A percentile compares a stretch with the other conserved stretches of the same genome.
Evolutionary conservation across 2,113 vertebrate species (phyloP).

Genomic region (Centrocercus urophasianus): DNA sequence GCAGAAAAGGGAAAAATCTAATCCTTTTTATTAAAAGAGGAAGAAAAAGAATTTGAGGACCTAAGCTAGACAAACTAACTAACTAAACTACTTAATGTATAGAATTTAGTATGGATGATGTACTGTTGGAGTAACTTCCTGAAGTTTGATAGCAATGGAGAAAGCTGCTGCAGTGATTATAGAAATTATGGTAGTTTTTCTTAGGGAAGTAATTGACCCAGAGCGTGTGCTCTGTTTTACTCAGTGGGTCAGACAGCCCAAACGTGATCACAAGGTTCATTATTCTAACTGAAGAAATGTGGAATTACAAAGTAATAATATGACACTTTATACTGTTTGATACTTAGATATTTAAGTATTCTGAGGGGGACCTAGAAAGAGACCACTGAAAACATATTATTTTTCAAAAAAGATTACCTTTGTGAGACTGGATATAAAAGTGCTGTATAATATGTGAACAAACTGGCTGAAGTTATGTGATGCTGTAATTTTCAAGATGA

Average conservation of each 20-base stretch:
- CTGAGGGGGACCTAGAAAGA: not conserved
- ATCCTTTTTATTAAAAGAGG: not conserved
- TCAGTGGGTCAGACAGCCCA: not conserved
- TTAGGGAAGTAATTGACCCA: not conserved
- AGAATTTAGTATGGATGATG: not conserved
- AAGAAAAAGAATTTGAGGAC: not conserved
- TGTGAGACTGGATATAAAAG: not conserved
- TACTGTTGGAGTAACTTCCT: not conserved
- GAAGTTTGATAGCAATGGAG: not conserved
- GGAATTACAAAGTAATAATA: not conserved
- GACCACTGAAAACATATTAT: not conserved
- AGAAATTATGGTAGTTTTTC: too few relatives aligned
- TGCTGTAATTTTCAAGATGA: not conserved
- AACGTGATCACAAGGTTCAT: not conserved
- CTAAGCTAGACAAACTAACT: too few relatives aligned
- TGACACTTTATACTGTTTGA: not conserved
- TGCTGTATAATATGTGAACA: not conserved
- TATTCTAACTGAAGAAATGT: not conserved
- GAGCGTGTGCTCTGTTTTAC: not conserved
- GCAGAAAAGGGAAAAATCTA: not conserved
- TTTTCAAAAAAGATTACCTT: not conserved
- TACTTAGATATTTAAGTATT: accelerated
- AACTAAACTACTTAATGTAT: too few relatives aligned
- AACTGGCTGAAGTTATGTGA: not conserved
- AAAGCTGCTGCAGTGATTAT: not conserved